phyloP scores from a whole-genome alignment of 2,113 vertebrate genomes.

The Crotalus viridis region DNA sequence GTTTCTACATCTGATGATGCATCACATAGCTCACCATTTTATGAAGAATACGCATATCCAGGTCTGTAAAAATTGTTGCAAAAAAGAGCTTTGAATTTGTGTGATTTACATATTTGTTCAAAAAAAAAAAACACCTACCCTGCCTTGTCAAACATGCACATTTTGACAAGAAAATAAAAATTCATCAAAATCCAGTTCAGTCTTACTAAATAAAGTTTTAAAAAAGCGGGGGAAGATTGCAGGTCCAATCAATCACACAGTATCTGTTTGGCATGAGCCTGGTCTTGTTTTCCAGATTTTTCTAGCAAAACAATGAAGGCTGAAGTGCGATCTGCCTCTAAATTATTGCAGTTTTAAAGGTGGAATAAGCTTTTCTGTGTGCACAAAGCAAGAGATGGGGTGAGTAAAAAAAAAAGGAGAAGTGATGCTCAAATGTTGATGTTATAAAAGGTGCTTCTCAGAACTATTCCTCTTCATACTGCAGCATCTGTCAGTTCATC shows the following conservation, averaged over 20 bases:
- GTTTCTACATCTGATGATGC: background rate
- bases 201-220: background rate
- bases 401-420: background rate
- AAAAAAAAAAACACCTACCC: background rate
- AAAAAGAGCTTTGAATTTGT: background rate
- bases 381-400: background rate
- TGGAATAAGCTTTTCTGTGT: background rate
- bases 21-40: background rate
- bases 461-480: slow-evolving; percentile 6
- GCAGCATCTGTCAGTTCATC: slow-evolving; percentile 18
- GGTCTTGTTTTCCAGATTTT: background rate
- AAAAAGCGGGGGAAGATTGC: background rate
- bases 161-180: slow-evolving; percentile 27
- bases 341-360: background rate
- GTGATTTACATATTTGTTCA: slow-evolving; percentile 1
- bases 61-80: background rate
- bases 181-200: background rate
- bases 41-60: background rate
- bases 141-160: slow-evolving; percentile 4
- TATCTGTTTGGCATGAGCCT: background rate
- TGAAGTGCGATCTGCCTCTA: background rate
- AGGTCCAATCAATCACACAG: background rate
- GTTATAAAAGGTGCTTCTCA: background rate
- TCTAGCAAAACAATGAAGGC: background rate
- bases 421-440: background rate